Evolutionary conservation across 2,797 vertebrate genomes (phyloP).

Genomic region (Anabacerthia variegaticeps): DNA sequence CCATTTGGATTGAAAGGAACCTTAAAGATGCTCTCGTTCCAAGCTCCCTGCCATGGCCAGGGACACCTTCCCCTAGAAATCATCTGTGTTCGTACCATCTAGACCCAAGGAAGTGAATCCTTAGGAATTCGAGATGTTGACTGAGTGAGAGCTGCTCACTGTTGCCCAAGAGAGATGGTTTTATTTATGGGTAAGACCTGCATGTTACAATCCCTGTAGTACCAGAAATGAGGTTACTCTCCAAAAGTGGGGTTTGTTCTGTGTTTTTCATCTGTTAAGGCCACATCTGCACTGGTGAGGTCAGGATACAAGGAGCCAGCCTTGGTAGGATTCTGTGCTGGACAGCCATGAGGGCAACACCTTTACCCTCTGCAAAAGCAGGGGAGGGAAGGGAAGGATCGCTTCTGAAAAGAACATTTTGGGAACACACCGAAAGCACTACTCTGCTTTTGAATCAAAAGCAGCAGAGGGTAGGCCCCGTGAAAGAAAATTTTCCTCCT

Average conservation of each 20-base stretch:
- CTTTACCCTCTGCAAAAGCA: constrained; percentile 8
- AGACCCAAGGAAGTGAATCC: neutral
- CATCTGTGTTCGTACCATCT: neutral
- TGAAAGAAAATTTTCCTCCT: constrained; percentile 1
- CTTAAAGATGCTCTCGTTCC: neutral
- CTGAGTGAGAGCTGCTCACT: neutral
- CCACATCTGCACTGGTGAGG: neutral
- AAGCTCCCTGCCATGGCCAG: neutral
- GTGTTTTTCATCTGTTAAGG: neutral
- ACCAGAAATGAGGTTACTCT: neutral
- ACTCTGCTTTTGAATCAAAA: constrained; percentile 12
- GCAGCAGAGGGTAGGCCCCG: neutral
- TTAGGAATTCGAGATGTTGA: neutral
- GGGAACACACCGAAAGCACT: neutral
- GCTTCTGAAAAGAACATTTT: neutral
- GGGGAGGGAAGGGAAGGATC: constrained; percentile 29
- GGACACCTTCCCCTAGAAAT: neutral
- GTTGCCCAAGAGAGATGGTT: neutral
- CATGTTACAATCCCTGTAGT: neutral
- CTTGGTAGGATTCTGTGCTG: neutral
- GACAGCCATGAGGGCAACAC: neutral
- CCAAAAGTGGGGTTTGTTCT: neutral
- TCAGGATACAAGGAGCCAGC: neutral
- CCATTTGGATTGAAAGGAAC: neutral
- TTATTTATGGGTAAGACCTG: neutral